A percentile compares a stretch with the other conserved stretches of the same genome.
Conservation (phyloP, 2,888 invertebrate genomes). For the Anthrax anthrax region DNA sequence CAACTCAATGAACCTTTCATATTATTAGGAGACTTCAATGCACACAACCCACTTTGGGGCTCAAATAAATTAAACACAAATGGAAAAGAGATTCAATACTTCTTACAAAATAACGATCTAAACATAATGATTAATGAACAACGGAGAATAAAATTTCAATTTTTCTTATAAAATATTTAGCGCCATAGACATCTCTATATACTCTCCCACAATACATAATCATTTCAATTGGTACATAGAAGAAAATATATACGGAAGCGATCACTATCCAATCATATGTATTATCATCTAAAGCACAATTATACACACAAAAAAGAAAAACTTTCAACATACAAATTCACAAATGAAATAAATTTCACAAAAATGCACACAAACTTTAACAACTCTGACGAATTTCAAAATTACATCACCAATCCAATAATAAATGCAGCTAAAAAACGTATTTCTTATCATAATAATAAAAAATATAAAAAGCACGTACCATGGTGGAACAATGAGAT, state of each 20-base stretch:
- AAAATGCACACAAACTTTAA: neutral
- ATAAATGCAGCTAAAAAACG: neutral
- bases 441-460: no score
- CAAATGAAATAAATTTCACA: neutral
- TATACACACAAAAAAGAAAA: neutral
- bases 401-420: neutral
- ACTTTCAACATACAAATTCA: neutral
- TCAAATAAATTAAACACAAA: neutral
- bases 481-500: neutral
- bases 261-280: constrained; percentile 4
- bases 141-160: neutral
- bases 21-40: neutral
- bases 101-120: neutral
- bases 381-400: neutral
- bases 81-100: neutral
- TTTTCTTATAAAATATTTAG: neutral
- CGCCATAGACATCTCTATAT: neutral
- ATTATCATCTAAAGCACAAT: neutral
- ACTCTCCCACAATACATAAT: neutral
- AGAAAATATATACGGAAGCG: constrained; percentile 2
- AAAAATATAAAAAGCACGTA: neutral
- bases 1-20: neutral
- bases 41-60: neutral
- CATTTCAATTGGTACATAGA: constrained; percentile 3
- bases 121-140: constrained; percentile 4